Evolutionary conservation across 23 tunicate species (phyloP).

Genomic region (Ciona savignyi): DNA sequence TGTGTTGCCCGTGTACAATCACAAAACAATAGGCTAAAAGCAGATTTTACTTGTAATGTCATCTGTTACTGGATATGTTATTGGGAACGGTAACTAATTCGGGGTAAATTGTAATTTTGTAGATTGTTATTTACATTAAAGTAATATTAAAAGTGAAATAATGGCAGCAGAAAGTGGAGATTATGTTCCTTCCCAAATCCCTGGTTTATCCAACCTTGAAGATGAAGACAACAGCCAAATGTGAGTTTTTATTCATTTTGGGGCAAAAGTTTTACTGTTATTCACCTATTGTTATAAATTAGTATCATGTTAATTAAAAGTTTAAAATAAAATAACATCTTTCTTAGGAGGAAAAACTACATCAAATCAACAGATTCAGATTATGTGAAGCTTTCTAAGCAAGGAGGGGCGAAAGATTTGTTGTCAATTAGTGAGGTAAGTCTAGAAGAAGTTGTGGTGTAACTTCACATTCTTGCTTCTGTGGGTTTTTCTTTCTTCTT

Average conservation of each 20-base stretch:
- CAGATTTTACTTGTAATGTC: too few relatives aligned
- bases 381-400: conserved; percentile 78
- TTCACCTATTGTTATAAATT: neutral
- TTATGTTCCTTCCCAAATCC: conserved; percentile 34
- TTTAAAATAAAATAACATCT: too few relatives aligned
- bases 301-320: too few relatives aligned
- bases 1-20: too few relatives aligned
- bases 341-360: conserved; percentile 28
- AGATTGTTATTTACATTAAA: too few relatives aligned
- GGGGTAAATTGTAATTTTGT: too few relatives aligned
- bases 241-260: neutral
- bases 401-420: conserved; percentile 86
- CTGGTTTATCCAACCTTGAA: conserved; percentile 33
- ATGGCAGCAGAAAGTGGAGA: conserved; percentile 30
- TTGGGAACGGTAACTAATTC: too few relatives aligned
- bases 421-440: conserved; percentile 5
- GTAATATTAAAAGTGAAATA: too few relatives aligned
- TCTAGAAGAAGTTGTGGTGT: neutral
- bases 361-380: conserved; percentile 74
- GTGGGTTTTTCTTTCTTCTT: too few relatives aligned
- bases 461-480: too few relatives aligned
- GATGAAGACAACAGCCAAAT: conserved; percentile 18
- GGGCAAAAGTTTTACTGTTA: neutral
- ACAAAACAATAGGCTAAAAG: too few relatives aligned
- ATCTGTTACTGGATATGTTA: too few relatives aligned